Evolutionary conservation across 2,888 invertebrate genomes (phyloP).

Genomic region (Sialis fuliginosa): DNA sequence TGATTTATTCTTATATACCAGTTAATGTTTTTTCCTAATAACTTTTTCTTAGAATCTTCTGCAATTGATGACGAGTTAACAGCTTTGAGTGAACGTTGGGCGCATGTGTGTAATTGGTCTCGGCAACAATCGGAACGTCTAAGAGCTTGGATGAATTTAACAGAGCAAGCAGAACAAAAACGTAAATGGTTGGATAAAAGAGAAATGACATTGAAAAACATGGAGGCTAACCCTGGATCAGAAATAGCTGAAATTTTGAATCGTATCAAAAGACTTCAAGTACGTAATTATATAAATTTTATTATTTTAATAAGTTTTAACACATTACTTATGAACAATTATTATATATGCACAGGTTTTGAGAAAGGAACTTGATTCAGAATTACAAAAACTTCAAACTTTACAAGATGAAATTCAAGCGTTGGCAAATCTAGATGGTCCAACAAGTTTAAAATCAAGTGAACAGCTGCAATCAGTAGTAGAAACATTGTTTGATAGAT

Average conservation of each 20-base stretch:
- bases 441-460: conserved; percentile 19
- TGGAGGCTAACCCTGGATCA: conserved; percentile 54
- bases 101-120: conserved; percentile 72
- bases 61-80: conserved; percentile 71
- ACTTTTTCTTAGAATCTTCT: conserved; percentile 27
- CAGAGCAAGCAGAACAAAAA: conserved; percentile 37
- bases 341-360: background rate
- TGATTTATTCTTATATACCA: background rate
- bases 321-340: background rate
- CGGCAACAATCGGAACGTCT: conserved; percentile 45
- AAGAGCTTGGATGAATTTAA: conserved; percentile 34
- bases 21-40: conserved; percentile 6
- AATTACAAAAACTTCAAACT: conserved; percentile 45
- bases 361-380: conserved; percentile 25
- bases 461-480: conserved; percentile 25
- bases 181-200: conserved; percentile 47
- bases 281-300: background rate
- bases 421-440: conserved; percentile 23
- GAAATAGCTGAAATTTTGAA: conserved; percentile 42
- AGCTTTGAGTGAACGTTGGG: conserved; percentile 72
- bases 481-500: conserved; percentile 50
- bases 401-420: conserved; percentile 51
- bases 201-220: conserved; percentile 50
- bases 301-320: background rate
- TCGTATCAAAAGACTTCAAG: conserved; percentile 3